Evolutionary conservation across 2,113 vertebrate species (phyloP), one percentile per base, ranked within the genome.

Genomic region (Nanorana parkeri): DNA sequence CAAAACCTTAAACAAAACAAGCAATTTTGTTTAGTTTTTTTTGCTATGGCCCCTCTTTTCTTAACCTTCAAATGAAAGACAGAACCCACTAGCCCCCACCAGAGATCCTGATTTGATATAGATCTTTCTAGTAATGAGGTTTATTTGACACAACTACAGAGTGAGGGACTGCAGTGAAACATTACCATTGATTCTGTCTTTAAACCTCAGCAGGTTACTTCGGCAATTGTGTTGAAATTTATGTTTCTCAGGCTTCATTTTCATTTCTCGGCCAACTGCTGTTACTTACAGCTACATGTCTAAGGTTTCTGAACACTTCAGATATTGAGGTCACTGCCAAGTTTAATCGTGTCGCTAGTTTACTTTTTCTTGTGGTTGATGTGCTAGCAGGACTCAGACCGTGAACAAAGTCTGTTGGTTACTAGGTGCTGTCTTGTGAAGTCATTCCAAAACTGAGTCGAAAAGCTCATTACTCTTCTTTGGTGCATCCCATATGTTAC

Each of bases 201-300:
- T 55, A 80, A 72, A 60, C 58, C 68, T 74, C 61, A 47, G 80
- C 80, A 66, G 80, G 69, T 81, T 81, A 74, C 63, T 51, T 1
- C 16, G 2, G 54, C 65, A 77, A 73, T 80, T 0, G 0, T 55
- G 66, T 56, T 0, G 5, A 80, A 85, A 85, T 87, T 86, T 4
- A 63, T 78, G 81, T 88, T 89, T 74, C 32, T 82, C 83, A 82
- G 64, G 77, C 74, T 85, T 75, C 85, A 81, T 85, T 86, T 81
- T n/a, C 82, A 86, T 83, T 88, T 84, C 80, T 68, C 32, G 36
- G 61, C 23, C 76, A 82, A 75, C 16, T 32, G 10, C 41, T 17
- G 28, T 1, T 67, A 41, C 28, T 76, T 32, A 19, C 74, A 19
- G 51, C 66, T 32, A 36, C 32, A 36, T 36, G 55, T 58, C 55